phyloP scores from a whole-genome alignment of 2,797 vertebrate genomes.

The Pseudochaenichthys georgianus region DNA sequence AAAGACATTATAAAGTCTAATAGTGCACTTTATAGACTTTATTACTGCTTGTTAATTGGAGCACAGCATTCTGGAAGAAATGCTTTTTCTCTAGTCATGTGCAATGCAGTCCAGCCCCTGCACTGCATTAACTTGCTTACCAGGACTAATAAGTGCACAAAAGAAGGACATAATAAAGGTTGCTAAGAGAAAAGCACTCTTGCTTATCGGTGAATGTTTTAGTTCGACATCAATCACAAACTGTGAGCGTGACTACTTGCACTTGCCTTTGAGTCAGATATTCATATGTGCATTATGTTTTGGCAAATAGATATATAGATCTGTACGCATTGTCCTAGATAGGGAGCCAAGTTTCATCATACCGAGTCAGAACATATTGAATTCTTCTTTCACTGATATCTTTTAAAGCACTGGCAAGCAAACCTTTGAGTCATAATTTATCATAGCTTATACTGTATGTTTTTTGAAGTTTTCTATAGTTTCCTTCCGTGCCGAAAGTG shows the following conservation, averaged over 20 bases:
- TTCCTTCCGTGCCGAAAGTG: neutral
- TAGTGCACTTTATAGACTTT: conserved; percentile 87
- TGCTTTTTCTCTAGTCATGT: conserved; percentile 78
- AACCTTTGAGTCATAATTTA: conserved; percentile 26
- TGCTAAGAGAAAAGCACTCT: conserved; percentile 51
- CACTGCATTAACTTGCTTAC: conserved; percentile 70
- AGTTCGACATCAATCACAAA: conserved; percentile 58
- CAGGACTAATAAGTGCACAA: conserved; percentile 72
- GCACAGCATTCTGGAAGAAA: conserved; percentile 77
- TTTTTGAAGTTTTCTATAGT: conserved; percentile 19
- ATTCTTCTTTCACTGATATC: conserved; percentile 27
- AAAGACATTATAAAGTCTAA: conserved; percentile 88
- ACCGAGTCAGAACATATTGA: conserved; percentile 33
- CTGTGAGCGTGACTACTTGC: conserved; percentile 41
- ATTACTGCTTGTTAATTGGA: conserved; percentile 85
- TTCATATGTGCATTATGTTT: conserved; percentile 41
- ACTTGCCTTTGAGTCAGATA: conserved; percentile 35
- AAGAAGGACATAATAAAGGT: conserved; percentile 53
- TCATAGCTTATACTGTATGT: conserved; percentile 13
- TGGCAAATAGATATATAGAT: conserved; percentile 45
- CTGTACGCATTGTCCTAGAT: conserved; percentile 5
- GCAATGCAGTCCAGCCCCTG: conserved; percentile 65
- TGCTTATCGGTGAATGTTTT: conserved; percentile 54
- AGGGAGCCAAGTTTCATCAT: conserved; percentile 43
- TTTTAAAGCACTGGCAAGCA: conserved; percentile 32